phyloP scores from a whole-genome alignment of 1,140 invertebrate species.

The Latrodectus geometricus region DNA sequence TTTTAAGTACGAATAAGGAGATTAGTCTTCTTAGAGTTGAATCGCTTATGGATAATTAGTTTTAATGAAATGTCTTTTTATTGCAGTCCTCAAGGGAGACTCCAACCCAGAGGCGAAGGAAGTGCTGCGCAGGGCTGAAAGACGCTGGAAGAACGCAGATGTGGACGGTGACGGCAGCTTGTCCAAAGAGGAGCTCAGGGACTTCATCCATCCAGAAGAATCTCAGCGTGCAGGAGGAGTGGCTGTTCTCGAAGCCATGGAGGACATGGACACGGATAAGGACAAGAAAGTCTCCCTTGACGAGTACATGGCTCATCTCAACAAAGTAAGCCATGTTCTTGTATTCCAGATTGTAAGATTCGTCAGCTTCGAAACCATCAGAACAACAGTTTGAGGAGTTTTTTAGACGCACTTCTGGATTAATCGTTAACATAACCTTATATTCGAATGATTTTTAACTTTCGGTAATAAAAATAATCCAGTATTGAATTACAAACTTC shows the following conservation, averaged over 20 bases:
- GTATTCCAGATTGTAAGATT: too few species aligned
- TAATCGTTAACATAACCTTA: too few species aligned
- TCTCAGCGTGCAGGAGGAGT: slow-evolving; percentile 88
- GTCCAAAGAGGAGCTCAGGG: slow-evolving; percentile 88
- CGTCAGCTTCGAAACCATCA: too few species aligned
- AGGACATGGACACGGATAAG: slow-evolving; percentile 97
- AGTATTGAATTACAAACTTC: too few species aligned
- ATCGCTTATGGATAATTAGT: too few species aligned
- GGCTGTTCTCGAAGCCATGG: slow-evolving; percentile 92
- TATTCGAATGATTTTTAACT: too few species aligned
- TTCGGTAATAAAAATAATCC: too few species aligned
- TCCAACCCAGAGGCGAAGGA: slow-evolving; percentile 74
- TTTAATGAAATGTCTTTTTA: background rate
- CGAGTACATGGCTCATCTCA: slow-evolving; percentile 76
- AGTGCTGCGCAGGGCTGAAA: slow-evolving; percentile 84
- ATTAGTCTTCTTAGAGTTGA: too few species aligned
- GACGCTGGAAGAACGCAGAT: slow-evolving; percentile 86
- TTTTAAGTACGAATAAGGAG: too few species aligned
- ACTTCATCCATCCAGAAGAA: slow-evolving; percentile 97
- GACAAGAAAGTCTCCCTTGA: slow-evolving; percentile 80
- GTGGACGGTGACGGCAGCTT: slow-evolving; percentile 78
- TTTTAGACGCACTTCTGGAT: too few species aligned
- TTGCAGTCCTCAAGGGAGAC: slow-evolving; percentile 27
- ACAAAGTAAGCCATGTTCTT: slow-evolving; percentile 39
- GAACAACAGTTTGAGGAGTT: too few species aligned